Evolutionary conservation across 23 tunicate genomes (phyloP), one percentile per base, ranked within the genome.

Genomic region (Aplidium turbinatum): DNA sequence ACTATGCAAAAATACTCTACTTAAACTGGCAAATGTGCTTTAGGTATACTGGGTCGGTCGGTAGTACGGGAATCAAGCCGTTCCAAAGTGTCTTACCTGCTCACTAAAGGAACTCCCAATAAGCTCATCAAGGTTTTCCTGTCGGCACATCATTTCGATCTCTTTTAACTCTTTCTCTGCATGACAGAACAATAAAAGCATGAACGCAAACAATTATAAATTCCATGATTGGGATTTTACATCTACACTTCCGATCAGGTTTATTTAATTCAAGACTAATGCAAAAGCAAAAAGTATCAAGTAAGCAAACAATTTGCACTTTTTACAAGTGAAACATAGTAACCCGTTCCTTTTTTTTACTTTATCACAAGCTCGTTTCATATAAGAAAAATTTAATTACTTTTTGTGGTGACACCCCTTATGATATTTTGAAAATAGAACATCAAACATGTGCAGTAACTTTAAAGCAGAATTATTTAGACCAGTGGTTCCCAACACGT

Each of bases 51-150:
- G n/a, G n/a, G n/a, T n/a, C n/a, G n/a, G n/a, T n/a, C n/a, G n/a
- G n/a, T n/a, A n/a, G n/a, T n/a, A n/a, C n/a, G n/a, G n/a, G n/a
- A n/a, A n/a, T n/a, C n/a, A n/a, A n/a, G n/a, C n/a, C n/a, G n/a
- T n/a, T n/a, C n/a, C n/a, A 11, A 55, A 18, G 6, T 5, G 19
- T 4, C 58, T 42, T 33, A 87, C 94, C 87, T 88, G 96, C 57
- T 88, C 96, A 68, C 69, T 81, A 29, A 78, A 53, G 0, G 83
- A 35, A n/a, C 80, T 82, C 11, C 87, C 83, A 35, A 88, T 56
- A 7, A 81, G 60, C 42, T 88, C 96, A 4, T 70, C 77, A 70
- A 88, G 60, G 4, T 67, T 53, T 68, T 80, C 94, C 54, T 88
- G 80, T 38, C 47, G 52, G 58, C 87, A 88, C 87, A 88, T 81